phyloP scores from a whole-genome alignment of 2,113 vertebrate species.

The Sinocyclocheilus rhinocerous region DNA sequence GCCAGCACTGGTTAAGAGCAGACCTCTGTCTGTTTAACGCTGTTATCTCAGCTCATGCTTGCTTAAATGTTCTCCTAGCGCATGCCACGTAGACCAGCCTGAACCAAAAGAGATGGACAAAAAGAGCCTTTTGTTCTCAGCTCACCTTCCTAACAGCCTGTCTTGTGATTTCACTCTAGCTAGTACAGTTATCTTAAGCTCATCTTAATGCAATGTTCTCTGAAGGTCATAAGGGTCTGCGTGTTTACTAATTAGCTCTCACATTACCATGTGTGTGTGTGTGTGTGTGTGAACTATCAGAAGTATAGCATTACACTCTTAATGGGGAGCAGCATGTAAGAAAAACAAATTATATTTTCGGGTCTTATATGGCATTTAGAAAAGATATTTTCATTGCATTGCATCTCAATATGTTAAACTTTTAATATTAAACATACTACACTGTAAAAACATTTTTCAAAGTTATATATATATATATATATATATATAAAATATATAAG shows the following conservation, averaged over 20 bases:
- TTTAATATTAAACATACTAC: too few species aligned
- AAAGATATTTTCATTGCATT: too few species aligned
- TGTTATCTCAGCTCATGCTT: conserved; percentile 41
- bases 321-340: too few species aligned
- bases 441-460: too few species aligned
- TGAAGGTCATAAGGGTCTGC: neutral
- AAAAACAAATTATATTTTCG: too few species aligned
- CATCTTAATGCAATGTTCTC: conserved; percentile 23
- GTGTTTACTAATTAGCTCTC: conserved; percentile 2
- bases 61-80: conserved; percentile 32
- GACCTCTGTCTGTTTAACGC: conserved; percentile 38
- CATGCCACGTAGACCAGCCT: conserved; percentile 1
- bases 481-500: too few species aligned
- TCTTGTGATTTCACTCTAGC: conserved; percentile 29
- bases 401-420: too few species aligned
- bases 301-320: too few species aligned
- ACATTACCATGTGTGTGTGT: neutral
- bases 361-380: too few species aligned
- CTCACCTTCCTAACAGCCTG: neutral
- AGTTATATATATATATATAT: too few species aligned
- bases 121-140: conserved; percentile 28
- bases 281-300: neutral
- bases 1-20: conserved; percentile 50
- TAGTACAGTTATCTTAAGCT: neutral
- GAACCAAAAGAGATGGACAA: conserved; percentile 14